Conservation (phyloP, 2,888 invertebrate species). For the Gymnosoma rotundatum region DNA sequence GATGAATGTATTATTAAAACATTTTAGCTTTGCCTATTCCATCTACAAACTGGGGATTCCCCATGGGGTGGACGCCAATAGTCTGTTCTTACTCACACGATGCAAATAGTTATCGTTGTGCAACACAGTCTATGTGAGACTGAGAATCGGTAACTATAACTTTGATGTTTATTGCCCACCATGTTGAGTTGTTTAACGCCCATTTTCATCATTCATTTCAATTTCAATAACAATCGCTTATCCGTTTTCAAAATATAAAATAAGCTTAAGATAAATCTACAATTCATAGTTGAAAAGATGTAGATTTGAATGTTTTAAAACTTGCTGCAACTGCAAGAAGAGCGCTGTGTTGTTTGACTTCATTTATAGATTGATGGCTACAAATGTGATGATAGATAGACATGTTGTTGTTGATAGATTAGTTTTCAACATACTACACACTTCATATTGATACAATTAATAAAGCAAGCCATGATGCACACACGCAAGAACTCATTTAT, state of each 20-base stretch:
- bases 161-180: conserved; percentile 68
- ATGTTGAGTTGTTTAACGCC: conserved; percentile 68
- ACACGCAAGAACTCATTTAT: background rate
- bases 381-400: conserved; percentile 54
- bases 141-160: conserved; percentile 63
- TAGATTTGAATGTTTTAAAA: conserved; percentile 33
- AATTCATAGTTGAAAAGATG: conserved; percentile 35
- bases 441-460: conserved; percentile 29
- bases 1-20: conserved; percentile 60
- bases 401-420: conserved; percentile 63
- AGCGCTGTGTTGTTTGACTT: conserved; percentile 27
- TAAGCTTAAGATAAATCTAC: conserved; percentile 63
- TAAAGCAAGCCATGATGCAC: conserved; percentile 2
- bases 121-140: conserved; percentile 6
- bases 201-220: conserved; percentile 51
- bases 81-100: conserved; percentile 25
- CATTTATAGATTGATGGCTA: conserved; percentile 45
- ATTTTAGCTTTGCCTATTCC: conserved; percentile 27
- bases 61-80: conserved; percentile 64
- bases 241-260: conserved; percentile 51
- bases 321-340: conserved; percentile 52
- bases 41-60: conserved; percentile 58
- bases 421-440: conserved; percentile 59
- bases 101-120: conserved; percentile 4
- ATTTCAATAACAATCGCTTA: conserved; percentile 26